Percentiles rank a stretch among this genome's conserved stretches.
Evolutionary conservation across 1,140 invertebrate species (phyloP).

Genomic region (Ridgeia piscesae): DNA sequence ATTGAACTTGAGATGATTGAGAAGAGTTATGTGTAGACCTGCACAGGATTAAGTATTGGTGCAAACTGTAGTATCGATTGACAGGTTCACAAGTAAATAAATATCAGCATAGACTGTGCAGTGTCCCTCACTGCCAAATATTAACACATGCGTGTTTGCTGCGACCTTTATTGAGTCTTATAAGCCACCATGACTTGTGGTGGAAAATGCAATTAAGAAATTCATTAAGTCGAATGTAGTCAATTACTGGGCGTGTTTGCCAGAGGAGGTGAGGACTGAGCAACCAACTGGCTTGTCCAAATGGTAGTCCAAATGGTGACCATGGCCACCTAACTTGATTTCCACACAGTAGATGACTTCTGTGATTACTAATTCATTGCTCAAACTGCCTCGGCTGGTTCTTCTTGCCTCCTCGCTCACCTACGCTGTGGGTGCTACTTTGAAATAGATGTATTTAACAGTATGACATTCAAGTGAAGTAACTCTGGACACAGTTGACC

Average conservation of each 20-base stretch:
- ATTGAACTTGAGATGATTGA: not conserved
- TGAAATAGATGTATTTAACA: not conserved
- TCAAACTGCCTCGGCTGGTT: not conserved
- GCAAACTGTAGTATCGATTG: not conserved
- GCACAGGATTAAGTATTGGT: not conserved
- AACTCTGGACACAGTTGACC: not conserved
- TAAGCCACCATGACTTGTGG: not conserved
- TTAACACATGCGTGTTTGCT: not conserved
- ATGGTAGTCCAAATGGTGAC: not conserved
- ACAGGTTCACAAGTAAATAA: not conserved
- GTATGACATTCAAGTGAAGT: not conserved
- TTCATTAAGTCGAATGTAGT: not conserved
- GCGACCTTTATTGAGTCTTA: conserved; percentile 1
- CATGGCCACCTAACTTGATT: not conserved
- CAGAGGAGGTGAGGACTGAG: not conserved
- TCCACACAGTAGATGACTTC: not conserved
- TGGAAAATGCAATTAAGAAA: conserved; percentile 6
- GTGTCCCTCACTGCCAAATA: not conserved
- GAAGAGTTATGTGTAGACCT: not conserved
- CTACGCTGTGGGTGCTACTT: not conserved
- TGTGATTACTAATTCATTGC: not conserved
- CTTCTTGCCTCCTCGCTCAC: not conserved
- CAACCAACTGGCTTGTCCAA: not conserved
- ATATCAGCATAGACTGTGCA: not conserved
- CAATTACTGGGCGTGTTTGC: not conserved